A percentile compares a stretch with the other conserved stretches of the same genome.
Conservation (phyloP, 2,888 invertebrate species). For the Lasioglossum lativentre region DNA sequence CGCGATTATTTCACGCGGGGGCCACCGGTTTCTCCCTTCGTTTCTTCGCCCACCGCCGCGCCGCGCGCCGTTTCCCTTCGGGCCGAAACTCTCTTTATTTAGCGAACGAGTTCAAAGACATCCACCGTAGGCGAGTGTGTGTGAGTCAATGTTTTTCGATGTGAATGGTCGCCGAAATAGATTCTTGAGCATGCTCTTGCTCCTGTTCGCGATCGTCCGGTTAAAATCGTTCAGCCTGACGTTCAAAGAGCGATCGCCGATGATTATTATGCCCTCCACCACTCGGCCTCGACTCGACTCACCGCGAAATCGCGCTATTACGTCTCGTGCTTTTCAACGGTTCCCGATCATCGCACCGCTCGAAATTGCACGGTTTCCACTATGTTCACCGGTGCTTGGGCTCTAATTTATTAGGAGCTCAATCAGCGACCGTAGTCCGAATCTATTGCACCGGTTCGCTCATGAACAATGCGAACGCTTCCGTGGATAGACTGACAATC, state of each 20-base stretch:
- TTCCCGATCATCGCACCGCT: neutral
- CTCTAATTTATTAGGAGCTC: slow-evolving; percentile 1
- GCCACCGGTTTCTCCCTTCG: slow-evolving; percentile 37
- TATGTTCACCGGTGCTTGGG: neutral
- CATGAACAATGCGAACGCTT: neutral
- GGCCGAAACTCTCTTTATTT: slow-evolving; percentile 77
- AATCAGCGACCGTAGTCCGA: neutral
- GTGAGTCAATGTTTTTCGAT: slow-evolving; percentile 81
- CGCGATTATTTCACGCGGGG: slow-evolving; percentile 68
- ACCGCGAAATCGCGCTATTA: neutral
- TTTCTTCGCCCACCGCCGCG: slow-evolving; percentile 35
- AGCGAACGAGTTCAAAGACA: slow-evolving; percentile 82
- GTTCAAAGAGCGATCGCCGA: slow-evolving; percentile 49
- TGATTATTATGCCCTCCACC: slow-evolving; percentile 20
- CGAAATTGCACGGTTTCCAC: neutral
- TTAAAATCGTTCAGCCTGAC: slow-evolving; percentile 34
- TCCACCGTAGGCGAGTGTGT: slow-evolving; percentile 60
- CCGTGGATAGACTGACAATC: slow-evolving; percentile 1
- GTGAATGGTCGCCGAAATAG: slow-evolving; percentile 81
- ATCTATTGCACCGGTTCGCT: neutral
- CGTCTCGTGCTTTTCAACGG: slow-evolving; percentile 9
- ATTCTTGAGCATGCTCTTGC: slow-evolving; percentile 65
- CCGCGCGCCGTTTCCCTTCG: slow-evolving; percentile 49
- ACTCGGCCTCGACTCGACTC: neutral
- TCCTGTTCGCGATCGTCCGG: slow-evolving; percentile 51